Evolutionary conservation across 2,113 vertebrate genomes (phyloP), one percentile per base, ranked within the genome.

Genomic region (Astatoreochromis straeleni): DNA sequence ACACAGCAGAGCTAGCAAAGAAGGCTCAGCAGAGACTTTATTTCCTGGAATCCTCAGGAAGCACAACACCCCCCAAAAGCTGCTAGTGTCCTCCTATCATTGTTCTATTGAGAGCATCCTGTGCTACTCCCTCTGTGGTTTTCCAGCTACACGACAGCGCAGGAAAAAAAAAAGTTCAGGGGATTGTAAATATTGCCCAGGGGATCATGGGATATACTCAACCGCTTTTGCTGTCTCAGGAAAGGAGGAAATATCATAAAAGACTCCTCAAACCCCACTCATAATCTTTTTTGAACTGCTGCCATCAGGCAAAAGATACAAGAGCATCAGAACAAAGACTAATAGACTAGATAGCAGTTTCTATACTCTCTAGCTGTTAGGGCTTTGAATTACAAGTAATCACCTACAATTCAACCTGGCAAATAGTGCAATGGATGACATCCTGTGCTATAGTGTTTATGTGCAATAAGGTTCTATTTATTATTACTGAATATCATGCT

Each of bases 31-130:
- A 63, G 2, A 11, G 29, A 63, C 26, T 31, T 31, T 9, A 31
- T 58, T 31, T 58, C 8, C 26, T 58, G 57, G 26, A 1, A 58
- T 31, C 26, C 2, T 31, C 26, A 58, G 57, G 57, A 31, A 31
- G 5, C 26, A 60, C 29, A 60, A 60, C 57, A 60, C 16, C 29
- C 57, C 29, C 9, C 29, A 63, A 33, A 63, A 63, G 29, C 58
- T 63, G 16, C 16, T 63, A 10, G 9, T 4, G 29, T 19, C 58
- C 58, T 63, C 29, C 58, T 35, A 0, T 35, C 0, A 0, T 11
- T 35, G 17, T 0, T 63, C 31, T 63, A 2, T 35, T 19, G 16
- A 63, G 58, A 63, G 31, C 58, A 35, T 63, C 16, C 31, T 63
- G 31, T 63, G 2, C 58, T 63, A 5, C 29, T 33, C 9, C 6